Evolutionary conservation across 2,888 invertebrate species (phyloP).

Genomic region (Drosophila vallismaia): DNA sequence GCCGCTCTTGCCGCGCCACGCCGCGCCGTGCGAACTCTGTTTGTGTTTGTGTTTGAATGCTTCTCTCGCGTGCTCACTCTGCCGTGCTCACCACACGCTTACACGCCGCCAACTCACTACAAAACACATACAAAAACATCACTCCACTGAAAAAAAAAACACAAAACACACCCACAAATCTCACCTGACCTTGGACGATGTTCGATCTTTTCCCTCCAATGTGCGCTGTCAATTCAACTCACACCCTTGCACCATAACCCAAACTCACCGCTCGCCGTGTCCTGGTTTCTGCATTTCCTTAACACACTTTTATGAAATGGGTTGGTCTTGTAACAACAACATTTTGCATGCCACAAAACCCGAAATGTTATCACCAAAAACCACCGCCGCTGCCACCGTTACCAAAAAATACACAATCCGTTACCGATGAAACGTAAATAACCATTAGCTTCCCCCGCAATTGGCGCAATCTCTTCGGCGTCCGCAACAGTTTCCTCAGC

Average conservation of each 20-base stretch:
- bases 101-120: slow-evolving; percentile 22
- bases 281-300: slow-evolving; percentile 10
- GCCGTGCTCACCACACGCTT: slow-evolving; percentile 58
- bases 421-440: slow-evolving; percentile 34
- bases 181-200: slow-evolving; percentile 66
- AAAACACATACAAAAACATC: neutral
- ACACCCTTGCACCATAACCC: slow-evolving; percentile 21
- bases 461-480: slow-evolving; percentile 82
- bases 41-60: slow-evolving; percentile 76
- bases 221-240: slow-evolving; percentile 16
- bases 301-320: slow-evolving; percentile 4
- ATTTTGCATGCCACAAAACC: slow-evolving; percentile 24
- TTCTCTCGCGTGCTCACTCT: slow-evolving; percentile 64
- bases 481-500: slow-evolving; percentile 56
- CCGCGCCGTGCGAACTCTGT: slow-evolving; percentile 39
- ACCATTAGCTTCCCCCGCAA: slow-evolving; percentile 82
- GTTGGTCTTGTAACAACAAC: slow-evolving; percentile 1
- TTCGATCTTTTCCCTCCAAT: slow-evolving; percentile 49
- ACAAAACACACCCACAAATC: slow-evolving; percentile 32
- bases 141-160: neutral
- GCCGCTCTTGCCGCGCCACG: slow-evolving; percentile 35
- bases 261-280: slow-evolving; percentile 12
- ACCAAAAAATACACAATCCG: slow-evolving; percentile 18
- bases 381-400: slow-evolving; percentile 18
- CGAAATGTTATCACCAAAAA: slow-evolving; percentile 21